A percentile compares a stretch with the other conserved stretches of the same genome.
These are phyloP conservation scores for Pogona vitticeps DNA, from an alignment of 2,113 vertebrate genomes.

Conservation along the genomic window DNA sequence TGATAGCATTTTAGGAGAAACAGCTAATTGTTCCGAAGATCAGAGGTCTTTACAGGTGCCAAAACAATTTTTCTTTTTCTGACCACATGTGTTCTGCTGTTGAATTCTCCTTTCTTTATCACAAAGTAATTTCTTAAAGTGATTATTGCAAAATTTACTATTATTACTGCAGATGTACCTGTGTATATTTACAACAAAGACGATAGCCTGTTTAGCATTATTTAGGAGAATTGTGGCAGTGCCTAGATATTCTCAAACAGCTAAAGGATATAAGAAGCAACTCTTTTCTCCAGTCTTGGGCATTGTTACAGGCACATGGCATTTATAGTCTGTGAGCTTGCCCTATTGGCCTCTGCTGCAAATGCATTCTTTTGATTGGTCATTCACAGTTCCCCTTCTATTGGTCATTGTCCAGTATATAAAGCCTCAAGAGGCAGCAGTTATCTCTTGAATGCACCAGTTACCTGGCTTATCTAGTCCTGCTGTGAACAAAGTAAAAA, in stretches of 20 bases:
- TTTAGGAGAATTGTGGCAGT: not conserved
- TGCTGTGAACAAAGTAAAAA: slow-evolving; percentile 38
- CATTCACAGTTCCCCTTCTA: slow-evolving; percentile 37
- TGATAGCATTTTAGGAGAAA: not conserved
- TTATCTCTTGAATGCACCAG: slow-evolving; percentile 33
- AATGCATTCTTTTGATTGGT: slow-evolving; percentile 34
- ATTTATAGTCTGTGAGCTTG: slow-evolving; percentile 24
- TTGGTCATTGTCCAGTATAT: slow-evolving; percentile 20
- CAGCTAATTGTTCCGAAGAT: not conserved
- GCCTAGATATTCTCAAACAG: not conserved
- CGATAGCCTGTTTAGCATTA: not conserved
- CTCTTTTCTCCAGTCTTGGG: slow-evolving; percentile 5
- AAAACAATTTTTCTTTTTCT: not conserved
- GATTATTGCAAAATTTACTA: not conserved
- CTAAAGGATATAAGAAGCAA: not conserved
- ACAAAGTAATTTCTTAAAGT: not conserved
- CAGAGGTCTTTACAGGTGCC: not conserved
- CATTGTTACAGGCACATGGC: slow-evolving; percentile 7
- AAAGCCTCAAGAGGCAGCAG: slow-evolving; percentile 39
- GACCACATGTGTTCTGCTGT: not conserved
- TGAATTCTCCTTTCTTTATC: not conserved
- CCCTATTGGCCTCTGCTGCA: slow-evolving; percentile 31
- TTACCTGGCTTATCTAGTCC: slow-evolving; percentile 46
- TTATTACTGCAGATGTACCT: not conserved
- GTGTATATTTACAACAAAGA: not conserved